phyloP scores from a whole-genome alignment of 2,113 vertebrate species.

The Sinosuthora webbiana region DNA sequence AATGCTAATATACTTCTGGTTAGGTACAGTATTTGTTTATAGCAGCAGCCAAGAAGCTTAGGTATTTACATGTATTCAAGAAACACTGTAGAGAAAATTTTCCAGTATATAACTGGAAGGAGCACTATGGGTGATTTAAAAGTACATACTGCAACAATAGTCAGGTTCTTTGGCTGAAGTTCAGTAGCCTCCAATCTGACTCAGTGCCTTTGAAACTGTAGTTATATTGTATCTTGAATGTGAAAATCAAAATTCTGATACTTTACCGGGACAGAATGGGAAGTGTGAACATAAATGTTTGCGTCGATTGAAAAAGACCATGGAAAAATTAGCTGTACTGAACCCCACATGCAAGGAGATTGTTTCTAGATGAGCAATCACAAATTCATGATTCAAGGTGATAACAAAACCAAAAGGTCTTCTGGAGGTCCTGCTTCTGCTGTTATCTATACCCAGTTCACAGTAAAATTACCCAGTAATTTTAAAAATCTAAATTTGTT shows the following conservation, averaged over 20 bases:
- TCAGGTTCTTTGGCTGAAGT: neutral
- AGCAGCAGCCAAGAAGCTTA: neutral
- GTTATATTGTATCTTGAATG: neutral
- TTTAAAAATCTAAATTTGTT: neutral
- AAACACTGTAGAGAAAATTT: neutral
- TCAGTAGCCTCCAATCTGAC: neutral
- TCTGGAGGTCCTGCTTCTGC: neutral
- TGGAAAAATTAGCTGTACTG: neutral
- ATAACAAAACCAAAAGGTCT: neutral
- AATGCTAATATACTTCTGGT: neutral
- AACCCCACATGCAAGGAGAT: accelerated
- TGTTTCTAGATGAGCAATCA: neutral
- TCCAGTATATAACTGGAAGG: neutral
- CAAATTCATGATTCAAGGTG: neutral
- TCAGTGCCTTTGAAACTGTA: neutral
- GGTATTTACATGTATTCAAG: neutral
- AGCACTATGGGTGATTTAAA: neutral
- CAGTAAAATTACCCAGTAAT: too few species aligned
- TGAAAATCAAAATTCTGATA: neutral
- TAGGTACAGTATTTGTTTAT: neutral
- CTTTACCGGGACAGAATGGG: accelerated
- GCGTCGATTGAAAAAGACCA: neutral
- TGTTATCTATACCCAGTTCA: neutral
- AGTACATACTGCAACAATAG: neutral
- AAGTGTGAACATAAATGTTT: neutral